Evolutionary conservation across 1,140 invertebrate genomes (phyloP), one percentile per base, ranked within the genome.

Genomic region (Hirudo medicinalis): DNA sequence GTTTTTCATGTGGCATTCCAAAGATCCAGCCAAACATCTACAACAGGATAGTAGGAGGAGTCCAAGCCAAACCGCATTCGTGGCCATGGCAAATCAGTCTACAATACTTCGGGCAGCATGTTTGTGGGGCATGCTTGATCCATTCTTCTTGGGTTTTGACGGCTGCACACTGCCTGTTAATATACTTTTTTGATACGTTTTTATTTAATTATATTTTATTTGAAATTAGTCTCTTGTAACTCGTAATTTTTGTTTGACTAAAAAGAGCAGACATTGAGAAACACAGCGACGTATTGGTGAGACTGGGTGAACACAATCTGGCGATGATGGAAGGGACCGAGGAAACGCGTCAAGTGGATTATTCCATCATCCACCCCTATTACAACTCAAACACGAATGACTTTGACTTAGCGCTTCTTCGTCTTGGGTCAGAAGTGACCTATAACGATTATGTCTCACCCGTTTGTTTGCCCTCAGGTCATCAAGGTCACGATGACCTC

Each of bases 11-110:
- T 53, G 70, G 70, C 15, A 53, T 71, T 54, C 70, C 70, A 4
- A 57, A 36, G 19, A 43, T 71, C 22, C 27, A 22, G 32, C 70
- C 70, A 25, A 57, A 32, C 25, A 53, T 71, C 25, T 63, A 55
- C 54, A n/a, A 43, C 17, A 22, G 75, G 20, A 77, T 77, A 40
- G 75, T 78, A 20, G 76, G 76, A 4, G 77, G 77, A 29, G 22
- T 9, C 9, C 71, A 74, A 20, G 71, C 77, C 0, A 53, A 25
- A 11, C 54, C 74, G 4, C 67, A 76, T 54, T 75, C 75, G 3
- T 78, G 77, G 77, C 77, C 77, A 4, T 78, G 76, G 76, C 20
- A 54, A 70, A 19, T 74, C 54, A 72, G 70, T 22, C 36, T 74
- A 71, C 54, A 72, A 25, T 53, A 67, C 36, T 63, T 25, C 66